Base-by-base conservation (phyloP, 2,888 invertebrate genomes). In the Melanchra persicariae region DNA sequence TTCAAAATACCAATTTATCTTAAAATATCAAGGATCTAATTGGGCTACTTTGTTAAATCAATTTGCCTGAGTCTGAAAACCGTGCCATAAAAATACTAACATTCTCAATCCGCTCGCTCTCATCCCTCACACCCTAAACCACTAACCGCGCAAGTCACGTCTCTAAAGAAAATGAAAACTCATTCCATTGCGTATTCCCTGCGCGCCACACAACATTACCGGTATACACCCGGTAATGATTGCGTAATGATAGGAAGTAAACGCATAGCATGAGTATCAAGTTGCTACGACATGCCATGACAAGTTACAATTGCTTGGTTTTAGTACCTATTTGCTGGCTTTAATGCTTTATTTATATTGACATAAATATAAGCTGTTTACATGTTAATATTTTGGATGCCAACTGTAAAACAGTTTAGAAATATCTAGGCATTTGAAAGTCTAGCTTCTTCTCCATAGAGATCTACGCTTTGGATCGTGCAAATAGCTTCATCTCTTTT, bases 141-240 rank as follows among this genome's bases (percentile, higher is more conserved):
- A 70, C 43, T 51, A 70, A 80, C 61, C 49, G 22, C 40, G 19
- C 81, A 68, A 81, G 85, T 76, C 86, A 86, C 85, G 85, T 64
- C 61, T 57, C 57, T 8, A 82, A 84, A 61, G 77, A 81, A 77
- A 81, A 81, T 81, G 87, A 87, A 89, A 91, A 89, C 88, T 86
- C 87, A 87, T 88, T 87, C 84, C 87, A 74, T 70, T 71, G 85
- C 84, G 87, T 85, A 78, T 79, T 64, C 70, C 60, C 63, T 66
- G 73, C 79, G 80, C 74, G 77, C 60, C 62, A 63, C 72, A 74
- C 70, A 40, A n/a, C 55, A 70, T 64, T 72, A 74, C 59, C 22
- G 55, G 49, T 66, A 60, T 37, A 47, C 58, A 70, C 45, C 60
- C 59, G 26, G 60, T 62, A 74, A 74, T 74, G 72, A 45, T 75